Percentiles rank a stretch among this genome's conserved stretches.
These are phyloP conservation scores for Ostrea edulis DNA, from an alignment of 1,140 invertebrate genomes.

Conservation along the genomic window DNA sequence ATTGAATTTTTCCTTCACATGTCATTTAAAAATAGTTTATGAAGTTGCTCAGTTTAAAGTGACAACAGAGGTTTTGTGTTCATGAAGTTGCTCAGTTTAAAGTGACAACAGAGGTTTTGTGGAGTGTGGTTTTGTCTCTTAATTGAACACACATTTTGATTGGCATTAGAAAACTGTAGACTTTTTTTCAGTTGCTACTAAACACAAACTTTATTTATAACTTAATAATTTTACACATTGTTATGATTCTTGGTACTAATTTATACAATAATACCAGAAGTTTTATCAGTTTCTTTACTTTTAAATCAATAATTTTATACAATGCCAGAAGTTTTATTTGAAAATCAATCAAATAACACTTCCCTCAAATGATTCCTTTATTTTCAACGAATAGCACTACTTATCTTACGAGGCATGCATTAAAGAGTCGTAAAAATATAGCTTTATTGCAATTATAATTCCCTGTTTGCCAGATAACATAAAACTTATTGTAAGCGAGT, in stretches of 20 bases:
- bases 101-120: background rate
- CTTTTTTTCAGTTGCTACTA: too few relatives aligned
- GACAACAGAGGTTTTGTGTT: background rate
- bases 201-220: too few relatives aligned
- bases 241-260: too few relatives aligned
- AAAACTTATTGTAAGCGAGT: too few relatives aligned
- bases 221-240: too few relatives aligned
- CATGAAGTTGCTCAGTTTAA: background rate
- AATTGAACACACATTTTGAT: background rate
- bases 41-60: background rate
- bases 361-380: slow-evolving; percentile 8
- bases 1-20: background rate
- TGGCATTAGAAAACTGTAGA: too few relatives aligned
- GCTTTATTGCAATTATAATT: background rate
- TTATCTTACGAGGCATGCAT: background rate
- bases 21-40: background rate
- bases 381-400: background rate
- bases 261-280: too few relatives aligned
- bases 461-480: background rate
- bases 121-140: too few relatives aligned
- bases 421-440: background rate
- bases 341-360: background rate
- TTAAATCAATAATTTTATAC: background rate
- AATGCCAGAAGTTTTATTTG: background rate
- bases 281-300: background rate